Evolutionary conservation across 2,113 vertebrate genomes (phyloP).

Genomic region (Helogale parvula): DNA sequence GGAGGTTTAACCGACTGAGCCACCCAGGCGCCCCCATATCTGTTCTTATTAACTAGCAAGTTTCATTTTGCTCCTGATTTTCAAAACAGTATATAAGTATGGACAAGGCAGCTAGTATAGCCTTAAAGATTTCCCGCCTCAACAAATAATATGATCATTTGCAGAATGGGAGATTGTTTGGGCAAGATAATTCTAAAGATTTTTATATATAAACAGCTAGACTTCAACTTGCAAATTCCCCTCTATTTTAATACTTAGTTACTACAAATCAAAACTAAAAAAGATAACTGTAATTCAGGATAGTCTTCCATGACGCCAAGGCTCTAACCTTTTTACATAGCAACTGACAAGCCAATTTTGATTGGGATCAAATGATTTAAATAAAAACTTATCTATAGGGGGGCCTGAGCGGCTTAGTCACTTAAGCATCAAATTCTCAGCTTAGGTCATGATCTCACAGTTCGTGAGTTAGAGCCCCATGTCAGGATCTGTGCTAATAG

Average conservation of each 20-base stretch:
- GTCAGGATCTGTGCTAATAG: too few species aligned
- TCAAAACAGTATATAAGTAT: slow-evolving; percentile 9
- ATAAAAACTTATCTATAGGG: neutral
- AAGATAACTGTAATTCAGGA: neutral
- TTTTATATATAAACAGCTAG: neutral
- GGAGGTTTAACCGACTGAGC: too few species aligned
- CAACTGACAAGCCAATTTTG: neutral
- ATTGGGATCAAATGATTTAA: slow-evolving; percentile 42
- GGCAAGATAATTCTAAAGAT: slow-evolving; percentile 32
- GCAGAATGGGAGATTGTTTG: neutral
- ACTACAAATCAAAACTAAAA: slow-evolving; percentile 25
- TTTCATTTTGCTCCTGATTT: slow-evolving; percentile 40
- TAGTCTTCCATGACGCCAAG: neutral
- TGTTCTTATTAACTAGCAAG: slow-evolving; percentile 5
- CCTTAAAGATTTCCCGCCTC: slow-evolving; percentile 17
- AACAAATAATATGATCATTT: neutral
- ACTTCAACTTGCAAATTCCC: slow-evolving; percentile 32
- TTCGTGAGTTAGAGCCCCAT: too few species aligned
- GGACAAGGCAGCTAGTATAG: neutral
- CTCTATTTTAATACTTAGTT: neutral
- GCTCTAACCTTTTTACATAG: neutral
- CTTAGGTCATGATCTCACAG: too few species aligned
- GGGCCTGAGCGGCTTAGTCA: too few species aligned
- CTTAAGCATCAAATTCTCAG: too few species aligned
- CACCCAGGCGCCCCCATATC: too few species aligned